A percentile compares a stretch with the other conserved stretches of the same genome.
Evolutionary conservation across 2,888 invertebrate species (phyloP).

Genomic region (Drosophila mettleri): DNA sequence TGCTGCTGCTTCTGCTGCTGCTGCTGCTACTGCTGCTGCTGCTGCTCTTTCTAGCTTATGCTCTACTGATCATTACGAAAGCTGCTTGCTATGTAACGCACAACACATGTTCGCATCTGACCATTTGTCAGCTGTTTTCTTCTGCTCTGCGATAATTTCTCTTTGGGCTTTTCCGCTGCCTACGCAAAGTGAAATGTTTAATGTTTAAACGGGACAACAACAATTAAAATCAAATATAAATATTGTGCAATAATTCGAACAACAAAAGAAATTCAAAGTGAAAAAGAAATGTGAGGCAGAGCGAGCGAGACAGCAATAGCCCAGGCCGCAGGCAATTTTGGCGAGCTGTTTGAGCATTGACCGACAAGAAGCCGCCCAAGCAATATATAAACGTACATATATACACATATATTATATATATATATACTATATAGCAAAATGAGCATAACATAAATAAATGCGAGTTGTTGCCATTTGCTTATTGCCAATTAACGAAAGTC

Average conservation of each 20-base stretch:
- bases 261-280: slow-evolving; percentile 26
- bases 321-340: slow-evolving; percentile 55
- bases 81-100: background rate
- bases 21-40: background rate
- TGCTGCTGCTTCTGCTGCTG: background rate
- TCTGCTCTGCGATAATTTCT: background rate
- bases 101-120: background rate
- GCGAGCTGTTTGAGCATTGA: slow-evolving; percentile 61
- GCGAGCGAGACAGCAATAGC: slow-evolving; percentile 15
- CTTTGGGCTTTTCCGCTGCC: slow-evolving; percentile 3
- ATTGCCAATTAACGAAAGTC: slow-evolving; percentile 78
- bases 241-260: slow-evolving; percentile 64
- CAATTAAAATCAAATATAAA: slow-evolving; percentile 73
- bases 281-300: background rate
- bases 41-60: background rate
- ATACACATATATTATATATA: background rate
- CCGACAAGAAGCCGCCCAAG: slow-evolving; percentile 48
- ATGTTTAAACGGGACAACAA: slow-evolving; percentile 32
- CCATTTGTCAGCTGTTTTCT: slow-evolving; percentile 17
- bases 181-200: slow-evolving; percentile 31
- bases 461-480: slow-evolving; percentile 76
- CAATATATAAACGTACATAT: slow-evolving; percentile 7
- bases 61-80: background rate
- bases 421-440: slow-evolving; percentile 8
- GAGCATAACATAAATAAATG: slow-evolving; percentile 74